A percentile compares a stretch with the other conserved stretches of the same genome.
phyloP scores from a whole-genome alignment of 2,888 invertebrate species.

The Standfussiana lucernea region DNA sequence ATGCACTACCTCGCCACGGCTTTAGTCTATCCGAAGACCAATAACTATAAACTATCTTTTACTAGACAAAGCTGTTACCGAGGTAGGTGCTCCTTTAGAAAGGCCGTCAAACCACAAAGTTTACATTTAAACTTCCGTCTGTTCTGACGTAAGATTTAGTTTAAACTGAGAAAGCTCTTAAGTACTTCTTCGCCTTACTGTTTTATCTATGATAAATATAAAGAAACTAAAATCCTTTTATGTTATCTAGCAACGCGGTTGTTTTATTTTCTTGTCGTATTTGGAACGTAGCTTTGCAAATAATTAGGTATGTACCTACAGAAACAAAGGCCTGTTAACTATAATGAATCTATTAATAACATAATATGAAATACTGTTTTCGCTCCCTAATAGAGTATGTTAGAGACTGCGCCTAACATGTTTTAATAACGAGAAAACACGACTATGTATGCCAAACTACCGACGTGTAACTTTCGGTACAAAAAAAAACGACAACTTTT shows the following conservation, averaged over 20 bases:
- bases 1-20: no score
- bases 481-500: not conserved
- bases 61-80: not conserved
- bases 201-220: no score
- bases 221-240: no score
- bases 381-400: not conserved
- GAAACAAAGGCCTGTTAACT: not conserved
- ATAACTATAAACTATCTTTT: not conserved
- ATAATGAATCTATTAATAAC: not conserved
- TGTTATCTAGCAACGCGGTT: no score
- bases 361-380: not conserved
- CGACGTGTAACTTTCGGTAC: not conserved
- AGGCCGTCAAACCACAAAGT: not conserved
- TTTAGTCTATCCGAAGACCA: no score
- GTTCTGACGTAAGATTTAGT: not conserved
- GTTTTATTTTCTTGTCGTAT: not conserved
- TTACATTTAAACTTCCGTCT: not conserved
- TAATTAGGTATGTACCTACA: not conserved
- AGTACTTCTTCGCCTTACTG: not conserved
- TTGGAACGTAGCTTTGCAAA: not conserved
- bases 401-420: not conserved
- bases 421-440: not conserved
- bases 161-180: not conserved
- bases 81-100: not conserved
- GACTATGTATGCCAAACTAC: not conserved